Evolutionary conservation across 1,140 invertebrate genomes (phyloP).

Genomic region (Andrena cerasifolii): DNA sequence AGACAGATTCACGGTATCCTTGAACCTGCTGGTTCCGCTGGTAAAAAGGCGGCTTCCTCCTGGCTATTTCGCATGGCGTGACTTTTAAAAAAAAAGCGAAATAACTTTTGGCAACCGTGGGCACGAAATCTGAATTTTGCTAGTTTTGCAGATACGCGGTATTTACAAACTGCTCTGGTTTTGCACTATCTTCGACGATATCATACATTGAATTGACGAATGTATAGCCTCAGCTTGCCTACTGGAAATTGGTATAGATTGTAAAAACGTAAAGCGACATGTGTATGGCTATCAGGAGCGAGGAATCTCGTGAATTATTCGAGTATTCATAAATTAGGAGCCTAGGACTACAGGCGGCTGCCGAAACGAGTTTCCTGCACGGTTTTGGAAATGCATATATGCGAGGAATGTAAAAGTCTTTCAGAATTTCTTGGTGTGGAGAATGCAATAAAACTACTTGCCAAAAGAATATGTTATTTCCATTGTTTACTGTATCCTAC

Average conservation of each 20-base stretch:
- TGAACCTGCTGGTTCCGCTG: no score
- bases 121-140: no score
- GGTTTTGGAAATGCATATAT: not conserved
- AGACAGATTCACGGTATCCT: no score
- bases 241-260: not conserved
- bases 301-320: not conserved
- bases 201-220: not conserved
- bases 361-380: not conserved
- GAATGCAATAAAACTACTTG: not conserved
- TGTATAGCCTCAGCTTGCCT: no score
- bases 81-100: no score
- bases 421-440: not conserved
- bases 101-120: no score
- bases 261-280: not conserved
- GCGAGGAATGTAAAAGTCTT: not conserved
- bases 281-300: not conserved
- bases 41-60: no score
- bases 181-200: no score
- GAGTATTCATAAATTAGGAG: not conserved
- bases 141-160: no score
- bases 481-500: not conserved
- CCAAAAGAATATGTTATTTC: not conserved
- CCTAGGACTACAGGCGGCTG: not conserved
- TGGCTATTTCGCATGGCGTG: no score
- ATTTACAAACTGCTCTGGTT: no score